Evolutionary conservation across 30 jellyfish, hydroid and myxozoan species (phyloP), one percentile per base, ranked within the genome.

Genomic region (Calvadosia cruxmelitensis): DNA sequence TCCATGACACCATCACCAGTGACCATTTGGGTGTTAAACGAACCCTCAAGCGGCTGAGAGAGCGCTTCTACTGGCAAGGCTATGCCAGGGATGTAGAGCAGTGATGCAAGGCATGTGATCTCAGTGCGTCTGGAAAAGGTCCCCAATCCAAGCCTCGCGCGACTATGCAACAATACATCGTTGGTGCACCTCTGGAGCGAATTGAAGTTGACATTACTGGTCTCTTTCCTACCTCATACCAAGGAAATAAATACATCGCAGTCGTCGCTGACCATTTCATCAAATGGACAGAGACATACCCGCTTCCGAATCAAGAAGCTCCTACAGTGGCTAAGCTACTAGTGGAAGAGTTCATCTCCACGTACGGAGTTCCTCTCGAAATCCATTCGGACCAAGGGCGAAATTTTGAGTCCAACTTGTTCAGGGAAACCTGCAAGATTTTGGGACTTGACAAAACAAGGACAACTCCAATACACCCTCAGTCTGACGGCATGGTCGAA

Each of bases 231-330:
- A 76, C 35, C 27, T 32, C 76, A 3, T 3, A 68, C 3, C 5
- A 29, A 67, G 91, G 91, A 3, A 78, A 78, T 52, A 75, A 76
- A 5, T 78, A 78, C 61, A 78, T 78, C 33, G 34, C 68, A 1
- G 53, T 36, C 36, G 31, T 78, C 33, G 57, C 49, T 27, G 82
- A 78, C 31, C 68, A 78, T 34, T 68, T 67, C 34, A 67, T 69
- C 27, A 75, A 66, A 35, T 75, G 78, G 92, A 50, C n/a, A n/a
- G n/a, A n/a, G n/a, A n/a, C n/a, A n/a, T n/a, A n/a, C n/a, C n/a
- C n/a, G n/a, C n/a, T n/a, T n/a, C n/a, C n/a, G n/a, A n/a, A n/a
- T n/a, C n/a, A n/a, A n/a, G n/a, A n/a, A n/a, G n/a, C n/a, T n/a
- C n/a, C n/a, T n/a, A n/a, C n/a, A n/a, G n/a, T n/a, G n/a, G n/a